Evolutionary conservation across 2,888 invertebrate genomes (phyloP), one percentile per base, ranked within the genome.

Genomic region (Xanthorhoe spadicearia): DNA sequence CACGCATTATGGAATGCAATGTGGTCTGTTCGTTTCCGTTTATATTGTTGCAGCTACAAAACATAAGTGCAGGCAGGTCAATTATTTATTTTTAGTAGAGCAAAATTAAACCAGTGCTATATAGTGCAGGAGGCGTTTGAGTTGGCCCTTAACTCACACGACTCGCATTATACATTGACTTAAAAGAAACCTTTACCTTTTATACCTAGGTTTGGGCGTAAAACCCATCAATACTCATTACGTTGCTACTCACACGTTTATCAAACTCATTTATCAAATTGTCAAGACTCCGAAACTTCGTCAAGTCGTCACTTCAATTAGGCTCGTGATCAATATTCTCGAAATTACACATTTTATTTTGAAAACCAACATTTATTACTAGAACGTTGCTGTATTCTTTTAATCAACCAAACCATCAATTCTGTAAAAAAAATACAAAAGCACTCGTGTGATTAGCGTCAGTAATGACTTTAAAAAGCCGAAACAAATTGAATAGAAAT

Each of bases 1-100:
- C 85, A 85, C 81, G 80, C 84, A 84, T 87, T 86, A 83, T 82
- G 80, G 81, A 82, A 84, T 85, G 83, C 84, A 81, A 79, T 83
- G 83, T 70, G 86, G 84, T 85, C 79, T 80, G 84, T 82, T 85
- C 80, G 85, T 85, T 83, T 84, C 84, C 81, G 80, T 71, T 77
- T 65, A 66, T 68, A 59, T 46, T 52, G 18, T 46, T 50, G 59
- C 50, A 66, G 46, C 48, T 56, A 48, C 18, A 43, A 68, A 61
- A 48, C 46, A 35, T 55, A 49, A 38, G 46, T 55, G 43, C 43
- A 51, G 43, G 18, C 52, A 18, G 17, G 23, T 28, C n/a, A n/a
- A 43, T 54, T 57, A 49, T 61, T 58, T 58, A 66, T 57, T 57
- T 60, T 59, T 19, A 17, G 46, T 48, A 43, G 38, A 43, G 38